These are phyloP conservation scores for Hyaena hyaena DNA, from an alignment of 2,113 vertebrate species.

Conservation along the genomic window DNA sequence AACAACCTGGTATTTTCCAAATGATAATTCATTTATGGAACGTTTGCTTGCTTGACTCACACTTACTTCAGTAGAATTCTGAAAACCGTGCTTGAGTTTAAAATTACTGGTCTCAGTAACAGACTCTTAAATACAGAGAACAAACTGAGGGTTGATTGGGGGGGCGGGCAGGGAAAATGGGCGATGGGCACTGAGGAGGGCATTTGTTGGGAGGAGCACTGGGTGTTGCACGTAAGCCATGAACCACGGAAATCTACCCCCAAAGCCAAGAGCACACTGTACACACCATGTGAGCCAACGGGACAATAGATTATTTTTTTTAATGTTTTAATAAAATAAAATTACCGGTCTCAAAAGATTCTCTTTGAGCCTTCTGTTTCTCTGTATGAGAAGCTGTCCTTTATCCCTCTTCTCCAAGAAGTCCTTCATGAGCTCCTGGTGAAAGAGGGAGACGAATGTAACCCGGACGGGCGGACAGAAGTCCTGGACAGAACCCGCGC, in stretches of 20 bases:
- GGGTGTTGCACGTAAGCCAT: no score
- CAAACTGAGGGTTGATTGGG: no score
- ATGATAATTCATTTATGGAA: background rate
- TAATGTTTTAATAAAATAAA: background rate
- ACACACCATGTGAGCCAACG: no score
- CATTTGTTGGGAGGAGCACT: no score
- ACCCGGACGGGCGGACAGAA: no score
- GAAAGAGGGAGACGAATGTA: background rate
- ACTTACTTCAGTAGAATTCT: background rate
- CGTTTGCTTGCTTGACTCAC: background rate
- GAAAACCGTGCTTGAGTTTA: background rate
- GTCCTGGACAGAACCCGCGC: no score
- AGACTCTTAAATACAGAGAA: conserved; percentile 61
- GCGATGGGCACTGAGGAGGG: no score
- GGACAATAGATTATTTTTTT: no score
- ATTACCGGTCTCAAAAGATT: conserved; percentile 90
- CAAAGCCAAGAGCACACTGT: no score
- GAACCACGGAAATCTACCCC: no score
- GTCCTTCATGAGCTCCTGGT: conserved; percentile 89
- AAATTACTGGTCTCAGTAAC: conserved; percentile 87
- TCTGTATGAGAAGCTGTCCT: conserved; percentile 92
- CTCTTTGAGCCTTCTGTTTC: conserved; percentile 84
- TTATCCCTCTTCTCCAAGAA: conserved; percentile 88
- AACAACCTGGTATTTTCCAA: background rate
- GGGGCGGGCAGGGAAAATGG: no score